Evolutionary conservation across 2,113 vertebrate species (phyloP), one percentile per base, ranked within the genome.

Genomic region (Bos javanicus): DNA sequence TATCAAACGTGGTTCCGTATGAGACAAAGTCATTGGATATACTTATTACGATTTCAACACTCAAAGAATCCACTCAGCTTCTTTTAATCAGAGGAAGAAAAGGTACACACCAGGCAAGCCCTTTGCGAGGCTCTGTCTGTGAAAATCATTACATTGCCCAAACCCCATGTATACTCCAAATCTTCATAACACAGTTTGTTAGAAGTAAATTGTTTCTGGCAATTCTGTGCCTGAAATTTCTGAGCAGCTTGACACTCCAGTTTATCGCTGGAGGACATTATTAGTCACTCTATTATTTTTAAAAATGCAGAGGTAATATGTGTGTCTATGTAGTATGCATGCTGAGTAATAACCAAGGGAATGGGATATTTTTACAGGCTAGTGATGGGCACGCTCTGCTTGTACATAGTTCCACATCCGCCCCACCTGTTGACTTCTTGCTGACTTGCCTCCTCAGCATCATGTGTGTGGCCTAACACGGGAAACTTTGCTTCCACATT

Each of bases 141-240:
- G 95, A 89, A 93, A 96, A 95, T 89, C 56, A 23, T 33, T 92
- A 57, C 83, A 95, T 59, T 48, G 67, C 78, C 28, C 39, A 28
- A 62, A 89, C 78, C 82, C 56, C 36, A 43, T 33, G 33, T 46
- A 52, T 26, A 64, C 52, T 54, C 92, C 46, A 56, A 93, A 83
- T 74, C 83, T 95, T 87, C 12, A 1, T 62, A 91, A 95, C 56
- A 43, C 8, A 33, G 92, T 91, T 93, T 93, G 78, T 94, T 94
- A 87, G 52, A 96, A 94, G 88, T 94, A 94, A 97, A 95, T 89
- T 83, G 48, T 90, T 94, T 88, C 43, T 89, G 23, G 56, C 17
- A 91, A 71, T 96, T 76, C 60, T 96, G 76, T 93, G 87, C 46
- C 82, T 91, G 57, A 95, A 90, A 95, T 95, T 97, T 95, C 87